Evolutionary conservation across 2,888 invertebrate genomes (phyloP).

Genomic region (Tinea semifulvella): DNA sequence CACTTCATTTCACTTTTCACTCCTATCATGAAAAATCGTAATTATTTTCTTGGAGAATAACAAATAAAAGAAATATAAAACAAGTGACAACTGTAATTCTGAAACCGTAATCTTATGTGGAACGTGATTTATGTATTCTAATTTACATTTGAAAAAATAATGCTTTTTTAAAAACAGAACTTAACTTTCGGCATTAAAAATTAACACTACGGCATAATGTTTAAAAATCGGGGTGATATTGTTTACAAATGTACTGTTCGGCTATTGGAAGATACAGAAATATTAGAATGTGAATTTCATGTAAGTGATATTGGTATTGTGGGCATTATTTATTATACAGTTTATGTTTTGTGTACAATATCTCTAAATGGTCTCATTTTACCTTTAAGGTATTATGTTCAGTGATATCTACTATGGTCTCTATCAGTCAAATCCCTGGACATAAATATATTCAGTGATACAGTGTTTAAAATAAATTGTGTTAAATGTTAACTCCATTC

Average conservation of each 20-base stretch:
- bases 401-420: no score
- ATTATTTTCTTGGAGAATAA: neutral
- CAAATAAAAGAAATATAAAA: no score
- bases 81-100: neutral
- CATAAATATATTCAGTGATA: slow-evolving; percentile 14
- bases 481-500: no score
- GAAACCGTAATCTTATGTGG: no score
- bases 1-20: slow-evolving; percentile 2
- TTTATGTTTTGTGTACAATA: no score
- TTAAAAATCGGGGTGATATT: slow-evolving; percentile 78
- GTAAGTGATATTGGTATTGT: no score
- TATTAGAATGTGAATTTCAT: slow-evolving; percentile 92
- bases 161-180: neutral
- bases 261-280: slow-evolving; percentile 89
- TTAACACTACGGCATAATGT: slow-evolving; percentile 38
- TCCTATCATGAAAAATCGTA: slow-evolving; percentile 6
- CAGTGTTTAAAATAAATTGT: neutral
- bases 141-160: neutral
- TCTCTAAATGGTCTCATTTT: no score
- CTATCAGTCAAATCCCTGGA: no score
- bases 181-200: slow-evolving; percentile 4
- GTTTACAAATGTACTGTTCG: slow-evolving; percentile 89
- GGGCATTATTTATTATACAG: no score
- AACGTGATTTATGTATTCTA: no score
- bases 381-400: no score